These are phyloP conservation scores for Myotis pilosus DNA, from an alignment of 2,797 vertebrate species.

Conservation along the genomic window DNA sequence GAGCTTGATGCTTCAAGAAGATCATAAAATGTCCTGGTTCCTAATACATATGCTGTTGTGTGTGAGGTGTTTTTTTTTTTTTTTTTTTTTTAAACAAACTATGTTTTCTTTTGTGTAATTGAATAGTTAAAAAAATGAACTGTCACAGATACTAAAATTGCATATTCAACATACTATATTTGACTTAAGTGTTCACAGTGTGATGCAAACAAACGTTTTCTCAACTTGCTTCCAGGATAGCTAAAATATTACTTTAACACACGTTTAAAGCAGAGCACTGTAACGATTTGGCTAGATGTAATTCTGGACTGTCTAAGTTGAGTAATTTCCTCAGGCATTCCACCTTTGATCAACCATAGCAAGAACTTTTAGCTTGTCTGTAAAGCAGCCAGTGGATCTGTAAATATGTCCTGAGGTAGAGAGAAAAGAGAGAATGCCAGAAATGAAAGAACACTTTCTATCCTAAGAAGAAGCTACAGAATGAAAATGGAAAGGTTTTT, in stretches of 20 bases:
- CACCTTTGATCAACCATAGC: slow-evolving; percentile 72
- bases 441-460: slow-evolving; percentile 24
- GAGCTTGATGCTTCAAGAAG: slow-evolving; percentile 42
- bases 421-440: slow-evolving; percentile 55
- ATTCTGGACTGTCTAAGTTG: slow-evolving; percentile 66
- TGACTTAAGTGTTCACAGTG: slow-evolving; percentile 61
- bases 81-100: background rate
- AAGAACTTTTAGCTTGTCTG: slow-evolving; percentile 72
- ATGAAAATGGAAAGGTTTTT: slow-evolving; percentile 61
- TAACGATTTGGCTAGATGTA: slow-evolving; percentile 72
- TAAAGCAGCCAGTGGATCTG: slow-evolving; percentile 73
- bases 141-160: slow-evolving; percentile 53
- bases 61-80: background rate
- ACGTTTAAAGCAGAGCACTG: slow-evolving; percentile 66
- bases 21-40: slow-evolving; percentile 39
- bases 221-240: slow-evolving; percentile 46
- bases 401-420: slow-evolving; percentile 72
- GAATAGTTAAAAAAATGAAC: slow-evolving; percentile 37
- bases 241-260: slow-evolving; percentile 70
- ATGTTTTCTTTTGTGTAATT: slow-evolving; percentile 53
- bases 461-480: slow-evolving; percentile 54
- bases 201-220: slow-evolving; percentile 64
- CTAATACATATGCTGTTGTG: background rate
- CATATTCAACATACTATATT: slow-evolving; percentile 40
- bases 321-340: slow-evolving; percentile 77